Conservation (phyloP, 2,888 invertebrate species). For the Helicoverpa assulta region DNA sequence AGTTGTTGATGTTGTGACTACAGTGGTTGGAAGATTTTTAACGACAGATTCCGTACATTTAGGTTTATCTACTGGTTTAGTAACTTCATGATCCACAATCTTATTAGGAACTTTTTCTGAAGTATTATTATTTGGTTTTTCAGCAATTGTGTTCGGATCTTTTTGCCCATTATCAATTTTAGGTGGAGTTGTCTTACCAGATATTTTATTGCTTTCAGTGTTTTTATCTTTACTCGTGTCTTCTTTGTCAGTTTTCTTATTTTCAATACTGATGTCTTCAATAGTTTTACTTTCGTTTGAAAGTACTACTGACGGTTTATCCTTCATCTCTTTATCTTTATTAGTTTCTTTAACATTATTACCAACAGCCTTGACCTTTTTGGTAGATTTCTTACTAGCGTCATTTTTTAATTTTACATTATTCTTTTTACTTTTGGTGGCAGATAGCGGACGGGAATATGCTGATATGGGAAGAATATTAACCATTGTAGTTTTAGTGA, state of each 20-base stretch:
- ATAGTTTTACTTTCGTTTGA: conserved; percentile 35
- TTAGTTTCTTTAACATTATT: conserved; percentile 37
- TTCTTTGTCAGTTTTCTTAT: conserved; percentile 23
- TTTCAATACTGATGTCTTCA: conserved; percentile 23
- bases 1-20: conserved; percentile 31
- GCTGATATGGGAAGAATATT: conserved; percentile 88
- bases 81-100: conserved; percentile 41
- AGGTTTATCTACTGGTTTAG: conserved; percentile 38
- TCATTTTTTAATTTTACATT: conserved; percentile 73
- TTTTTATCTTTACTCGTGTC: conserved; percentile 14
- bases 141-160: conserved; percentile 34
- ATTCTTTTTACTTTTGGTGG: conserved; percentile 78
- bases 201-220: conserved; percentile 20
- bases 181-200: conserved; percentile 7
- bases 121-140: conserved; percentile 32
- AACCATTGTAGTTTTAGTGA: conserved; percentile 87
- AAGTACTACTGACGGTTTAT: conserved; percentile 3
- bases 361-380: conserved; percentile 63
- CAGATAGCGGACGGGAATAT: conserved; percentile 84
- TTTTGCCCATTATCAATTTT: conserved; percentile 36
- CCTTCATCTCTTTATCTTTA: conserved; percentile 42
- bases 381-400: conserved; percentile 64
- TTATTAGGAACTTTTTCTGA: conserved; percentile 43
- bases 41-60: conserved; percentile 33
- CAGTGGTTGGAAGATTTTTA: conserved; percentile 30